Conservation (phyloP, 2,113 vertebrate genomes). For the Leptocoma aspasia region DNA sequence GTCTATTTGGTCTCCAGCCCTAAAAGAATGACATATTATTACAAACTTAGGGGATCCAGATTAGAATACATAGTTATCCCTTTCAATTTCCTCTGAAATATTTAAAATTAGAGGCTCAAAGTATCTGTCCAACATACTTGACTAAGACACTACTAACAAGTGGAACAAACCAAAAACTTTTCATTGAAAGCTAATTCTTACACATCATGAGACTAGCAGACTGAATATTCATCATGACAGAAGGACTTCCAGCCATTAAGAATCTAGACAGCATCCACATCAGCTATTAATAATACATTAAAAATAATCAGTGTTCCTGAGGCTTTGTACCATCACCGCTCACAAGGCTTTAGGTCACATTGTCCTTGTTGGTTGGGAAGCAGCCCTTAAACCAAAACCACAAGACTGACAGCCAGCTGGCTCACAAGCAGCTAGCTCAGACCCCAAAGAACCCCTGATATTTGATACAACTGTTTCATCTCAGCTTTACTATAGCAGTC, state of each 20-base stretch:
- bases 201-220: background rate
- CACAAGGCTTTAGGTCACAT: background rate
- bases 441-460: background rate
- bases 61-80: background rate
- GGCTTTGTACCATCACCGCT: background rate
- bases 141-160: background rate
- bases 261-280: background rate
- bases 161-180: background rate
- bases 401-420: background rate
- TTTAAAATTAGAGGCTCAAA: background rate
- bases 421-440: background rate
- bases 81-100: background rate
- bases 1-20: conserved; percentile 54
- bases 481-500: background rate
- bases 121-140: background rate
- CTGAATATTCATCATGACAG: background rate
- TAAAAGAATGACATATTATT: background rate
- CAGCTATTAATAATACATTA: background rate
- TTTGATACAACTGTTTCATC: background rate
- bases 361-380: background rate
- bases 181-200: background rate
- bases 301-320: background rate
- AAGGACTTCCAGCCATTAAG: background rate
- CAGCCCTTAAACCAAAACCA: background rate
- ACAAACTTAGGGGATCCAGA: background rate